These are phyloP conservation scores for Ctenopoma kingsleyae DNA, from an alignment of 2,797 vertebrate genomes.

Conservation along the genomic window DNA sequence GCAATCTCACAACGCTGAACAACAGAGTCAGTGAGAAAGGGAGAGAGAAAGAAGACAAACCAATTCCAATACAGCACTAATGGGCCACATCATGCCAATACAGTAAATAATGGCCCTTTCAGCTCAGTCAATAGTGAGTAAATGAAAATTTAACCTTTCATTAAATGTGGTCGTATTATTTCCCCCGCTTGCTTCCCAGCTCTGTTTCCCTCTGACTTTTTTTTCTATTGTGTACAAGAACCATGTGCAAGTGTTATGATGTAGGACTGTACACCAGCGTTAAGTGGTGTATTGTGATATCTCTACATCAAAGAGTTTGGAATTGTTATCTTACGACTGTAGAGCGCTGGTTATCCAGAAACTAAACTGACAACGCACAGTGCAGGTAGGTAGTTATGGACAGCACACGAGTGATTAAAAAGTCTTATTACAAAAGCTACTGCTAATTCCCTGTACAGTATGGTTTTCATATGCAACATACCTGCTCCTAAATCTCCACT, in stretches of 20 bases:
- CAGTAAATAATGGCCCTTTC: conserved; percentile 90
- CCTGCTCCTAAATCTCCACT: conserved; percentile 63
- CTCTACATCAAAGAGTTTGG: conserved; percentile 5
- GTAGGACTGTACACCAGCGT: conserved; percentile 41
- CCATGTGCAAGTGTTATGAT: conserved; percentile 71
- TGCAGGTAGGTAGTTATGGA: conserved; percentile 3
- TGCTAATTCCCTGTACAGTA: conserved; percentile 32
- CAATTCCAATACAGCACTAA: conserved; percentile 91
- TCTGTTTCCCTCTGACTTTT: conserved; percentile 78
- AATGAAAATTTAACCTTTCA: conserved; percentile 91
- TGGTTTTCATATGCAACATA: conserved; percentile 46
- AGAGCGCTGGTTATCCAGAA: conserved; percentile 17
- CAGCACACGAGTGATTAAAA: conserved; percentile 29
- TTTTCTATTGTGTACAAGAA: conserved; percentile 68
- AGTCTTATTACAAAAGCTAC: conserved; percentile 17
- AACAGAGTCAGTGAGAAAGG: conserved; percentile 71
- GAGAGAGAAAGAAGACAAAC: conserved; percentile 78
- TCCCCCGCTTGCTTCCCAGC: conserved; percentile 80
- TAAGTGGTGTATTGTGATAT: conserved; percentile 47
- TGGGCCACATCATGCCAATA: conserved; percentile 91
- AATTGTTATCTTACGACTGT: conserved; percentile 1
- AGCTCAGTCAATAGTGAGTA: conserved; percentile 89
- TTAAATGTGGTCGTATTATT: conserved; percentile 88
- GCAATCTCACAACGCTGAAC: conserved; percentile 79
- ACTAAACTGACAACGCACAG: conserved; percentile 8